These are phyloP conservation scores for Tinamus guttatus DNA, from an alignment of 2,113 vertebrate genomes.

Conservation along the genomic window DNA sequence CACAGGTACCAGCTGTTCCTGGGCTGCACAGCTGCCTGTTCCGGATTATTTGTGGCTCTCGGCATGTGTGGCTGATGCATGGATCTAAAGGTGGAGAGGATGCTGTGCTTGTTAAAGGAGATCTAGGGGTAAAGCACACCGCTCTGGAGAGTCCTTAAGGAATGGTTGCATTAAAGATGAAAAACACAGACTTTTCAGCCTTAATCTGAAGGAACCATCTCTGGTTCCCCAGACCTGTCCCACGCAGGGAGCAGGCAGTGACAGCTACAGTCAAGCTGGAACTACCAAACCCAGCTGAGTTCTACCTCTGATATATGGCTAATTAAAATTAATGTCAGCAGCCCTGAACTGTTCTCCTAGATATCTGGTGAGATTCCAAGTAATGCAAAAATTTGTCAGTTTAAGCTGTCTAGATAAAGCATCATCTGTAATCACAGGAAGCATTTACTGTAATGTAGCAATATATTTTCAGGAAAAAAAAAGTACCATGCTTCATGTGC, in stretches of 20 bases:
- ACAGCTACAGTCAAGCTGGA: not conserved
- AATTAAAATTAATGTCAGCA: not conserved
- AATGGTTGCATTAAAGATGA: not conserved
- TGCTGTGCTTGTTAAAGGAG: not conserved
- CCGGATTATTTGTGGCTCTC: not conserved
- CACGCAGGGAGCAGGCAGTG: fast-evolving
- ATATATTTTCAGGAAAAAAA: fast-evolving
- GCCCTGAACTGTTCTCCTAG: not conserved
- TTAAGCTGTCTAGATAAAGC: not conserved
- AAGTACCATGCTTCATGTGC: not conserved
- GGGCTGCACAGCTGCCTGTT: not conserved
- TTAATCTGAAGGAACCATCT: not conserved
- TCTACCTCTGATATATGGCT: not conserved
- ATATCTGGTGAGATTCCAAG: not conserved
- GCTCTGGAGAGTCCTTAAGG: not conserved
- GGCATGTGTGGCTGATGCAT: fast-evolving
- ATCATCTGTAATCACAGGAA: not conserved
- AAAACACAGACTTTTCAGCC: not conserved
- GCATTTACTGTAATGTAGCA: slow-evolving; percentile 8
- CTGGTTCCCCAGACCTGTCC: not conserved
- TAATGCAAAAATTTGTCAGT: not conserved
- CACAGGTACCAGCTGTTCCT: not conserved
- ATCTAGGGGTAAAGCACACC: not conserved
- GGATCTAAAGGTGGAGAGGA: not conserved
- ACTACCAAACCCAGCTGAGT: not conserved